Evolutionary conservation across 2,888 invertebrate species (phyloP).

Genomic region (Syrista parreyssii): DNA sequence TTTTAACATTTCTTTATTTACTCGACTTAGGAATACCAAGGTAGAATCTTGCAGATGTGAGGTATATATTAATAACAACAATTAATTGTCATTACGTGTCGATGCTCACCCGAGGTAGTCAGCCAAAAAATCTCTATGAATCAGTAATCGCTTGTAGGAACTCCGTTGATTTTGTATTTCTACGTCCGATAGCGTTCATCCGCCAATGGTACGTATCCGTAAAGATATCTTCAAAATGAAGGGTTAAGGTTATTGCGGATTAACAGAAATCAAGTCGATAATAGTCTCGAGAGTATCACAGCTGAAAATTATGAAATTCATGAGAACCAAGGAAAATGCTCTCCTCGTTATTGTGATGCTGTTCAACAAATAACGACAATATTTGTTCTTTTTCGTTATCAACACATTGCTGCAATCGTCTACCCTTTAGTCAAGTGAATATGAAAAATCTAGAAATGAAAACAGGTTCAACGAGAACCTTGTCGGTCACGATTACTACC

Average conservation of each 20-base stretch:
- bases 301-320: conserved; percentile 3
- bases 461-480: background rate
- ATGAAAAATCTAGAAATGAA: background rate
- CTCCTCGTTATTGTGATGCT: conserved; percentile 19
- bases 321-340: conserved; percentile 32
- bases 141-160: conserved; percentile 1
- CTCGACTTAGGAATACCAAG: background rate
- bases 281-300: background rate
- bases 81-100: conserved; percentile 7
- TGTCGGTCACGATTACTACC: background rate
- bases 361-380: background rate
- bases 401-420: background rate
- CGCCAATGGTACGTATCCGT: background rate
- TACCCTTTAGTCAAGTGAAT: background rate
- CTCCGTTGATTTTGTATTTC: background rate
- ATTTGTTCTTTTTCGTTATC: background rate
- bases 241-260: background rate
- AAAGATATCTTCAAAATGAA: background rate
- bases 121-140: conserved; percentile 22
- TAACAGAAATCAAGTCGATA: background rate
- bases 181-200: background rate
- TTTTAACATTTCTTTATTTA: background rate
- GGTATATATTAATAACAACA: too few relatives aligned
- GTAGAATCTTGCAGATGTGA: background rate
- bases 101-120: conserved; percentile 24